Base-by-base conservation (phyloP, 2,113 vertebrate species). In the Craseonycteris thonglongyai region DNA sequence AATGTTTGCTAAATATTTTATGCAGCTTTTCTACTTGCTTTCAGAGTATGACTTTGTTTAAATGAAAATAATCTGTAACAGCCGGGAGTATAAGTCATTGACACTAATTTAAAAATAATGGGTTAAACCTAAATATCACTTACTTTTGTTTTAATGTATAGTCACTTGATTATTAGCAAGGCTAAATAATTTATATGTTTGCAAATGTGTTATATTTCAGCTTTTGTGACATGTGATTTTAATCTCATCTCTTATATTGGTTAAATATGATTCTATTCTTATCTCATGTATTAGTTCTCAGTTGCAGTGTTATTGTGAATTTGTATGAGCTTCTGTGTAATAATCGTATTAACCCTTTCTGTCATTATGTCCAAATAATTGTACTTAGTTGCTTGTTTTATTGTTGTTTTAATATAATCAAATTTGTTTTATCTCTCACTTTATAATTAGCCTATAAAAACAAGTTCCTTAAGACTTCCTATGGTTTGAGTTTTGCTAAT, bases 21-120 rank as follows among this genome's bases (percentile, higher is more conserved):
- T 82, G 11, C 74, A 95, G 45, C 28, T 91, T 85, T 93, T 74
- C 71, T 84, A 28, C 38, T 81, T 75, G 30, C 51, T n/a, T n/a
- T 85, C n/a, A 18, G 59, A 81, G 69, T 5, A 38, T 69, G n/a
- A 84, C 7, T 24, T 83, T 35, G 83, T 79, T 49, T 82, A 42
- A 96, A 72, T 86, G 58, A 86, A 86, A 90, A 90, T 47, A 87
- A 58, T 87, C 75, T 13, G 10, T 56, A 85, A 47, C 56, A 78
- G 16, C 24, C 81, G 79, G 38, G 38, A 92, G 22, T 72, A 5
- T 49, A 92, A 47, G 49, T 56, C 40, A 33, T 78, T 86, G 93
- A 86, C 40, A 81, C 81, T 82, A 89, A 90, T 90, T 94, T 93
- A 33, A 80, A 96, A 87, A 69, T 65, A 91, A 90, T 54, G 75